These are phyloP conservation scores for Nematolebias whitei DNA, from an alignment of 2,113 vertebrate species.

Conservation along the genomic window DNA sequence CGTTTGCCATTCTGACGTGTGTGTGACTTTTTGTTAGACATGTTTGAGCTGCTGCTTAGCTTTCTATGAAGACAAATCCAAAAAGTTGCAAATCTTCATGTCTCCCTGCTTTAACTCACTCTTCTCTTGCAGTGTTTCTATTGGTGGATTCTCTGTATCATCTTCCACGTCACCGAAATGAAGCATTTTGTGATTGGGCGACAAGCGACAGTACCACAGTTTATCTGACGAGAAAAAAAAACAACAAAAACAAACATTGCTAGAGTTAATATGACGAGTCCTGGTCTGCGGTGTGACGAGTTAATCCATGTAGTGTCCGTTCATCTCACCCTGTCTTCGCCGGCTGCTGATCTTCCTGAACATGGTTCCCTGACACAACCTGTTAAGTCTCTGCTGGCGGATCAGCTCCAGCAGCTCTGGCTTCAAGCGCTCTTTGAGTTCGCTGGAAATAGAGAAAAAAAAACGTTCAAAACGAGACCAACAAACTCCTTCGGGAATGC, in stretches of 20 bases:
- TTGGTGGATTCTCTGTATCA: conserved; percentile 77
- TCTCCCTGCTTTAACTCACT: conserved; percentile 78
- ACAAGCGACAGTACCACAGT: conserved; percentile 96
- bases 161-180: conserved; percentile 94
- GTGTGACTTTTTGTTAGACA: not conserved
- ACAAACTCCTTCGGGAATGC: too few relatives aligned
- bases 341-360: conserved; percentile 97
- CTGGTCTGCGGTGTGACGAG: not conserved
- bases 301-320: too few relatives aligned
- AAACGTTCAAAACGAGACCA: too few relatives aligned
- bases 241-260: not conserved
- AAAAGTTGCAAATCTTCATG: not conserved
- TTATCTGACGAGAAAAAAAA: conserved; percentile 82
- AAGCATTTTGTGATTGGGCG: conserved; percentile 96
- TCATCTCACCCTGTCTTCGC: conserved; percentile 87
- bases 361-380: conserved; percentile 91
- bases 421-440: conserved; percentile 91
- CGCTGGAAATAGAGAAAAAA: conserved; percentile 77
- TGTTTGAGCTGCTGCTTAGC: not conserved
- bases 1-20: too few relatives aligned
- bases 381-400: conserved; percentile 91
- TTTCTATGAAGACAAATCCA: not conserved
- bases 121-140: conserved; percentile 90
- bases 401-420: conserved; percentile 92
- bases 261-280: not conserved